Conservation (phyloP, 2,888 invertebrate species). For the Megalurothrips usitatus region DNA sequence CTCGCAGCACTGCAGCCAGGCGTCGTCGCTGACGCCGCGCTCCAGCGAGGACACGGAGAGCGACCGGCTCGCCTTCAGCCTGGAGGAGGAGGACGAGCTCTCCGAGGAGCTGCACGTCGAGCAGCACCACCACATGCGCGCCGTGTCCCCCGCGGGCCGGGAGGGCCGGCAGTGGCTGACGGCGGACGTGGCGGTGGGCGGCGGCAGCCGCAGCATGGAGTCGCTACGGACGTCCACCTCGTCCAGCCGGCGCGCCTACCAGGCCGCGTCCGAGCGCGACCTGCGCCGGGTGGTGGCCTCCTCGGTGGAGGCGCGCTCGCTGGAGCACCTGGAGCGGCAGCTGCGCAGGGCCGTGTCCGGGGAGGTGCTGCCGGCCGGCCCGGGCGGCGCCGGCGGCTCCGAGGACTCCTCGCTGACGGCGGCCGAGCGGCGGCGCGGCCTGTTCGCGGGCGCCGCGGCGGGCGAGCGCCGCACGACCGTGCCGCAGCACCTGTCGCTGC, state of each 20-base stretch:
- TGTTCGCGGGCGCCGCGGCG: slow-evolving; percentile 52
- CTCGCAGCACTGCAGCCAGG: slow-evolving; percentile 35
- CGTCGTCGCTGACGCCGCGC: slow-evolving; percentile 41
- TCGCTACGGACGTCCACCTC: slow-evolving; percentile 28
- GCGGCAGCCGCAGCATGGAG: slow-evolving; percentile 32
- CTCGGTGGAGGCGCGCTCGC: slow-evolving; percentile 51
- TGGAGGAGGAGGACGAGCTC: slow-evolving; percentile 26
- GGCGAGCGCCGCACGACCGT: slow-evolving; percentile 54
- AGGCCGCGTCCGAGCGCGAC: slow-evolving; percentile 44
- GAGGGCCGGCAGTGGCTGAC: slow-evolving; percentile 42
- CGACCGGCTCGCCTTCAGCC: slow-evolving; percentile 27
- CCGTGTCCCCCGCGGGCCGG: slow-evolving; percentile 38
- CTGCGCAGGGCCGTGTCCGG: slow-evolving; percentile 59
- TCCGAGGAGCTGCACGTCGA: slow-evolving; percentile 4
- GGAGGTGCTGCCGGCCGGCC: slow-evolving; percentile 51
- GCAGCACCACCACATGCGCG: slow-evolving; percentile 47
- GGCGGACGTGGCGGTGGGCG: slow-evolving; percentile 36
- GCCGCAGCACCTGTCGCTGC: slow-evolving; percentile 65
- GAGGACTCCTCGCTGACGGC: slow-evolving; percentile 46
- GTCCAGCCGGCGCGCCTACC: slow-evolving; percentile 28
- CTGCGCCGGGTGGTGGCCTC: slow-evolving; percentile 61
- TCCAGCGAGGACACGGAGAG: slow-evolving; percentile 32
- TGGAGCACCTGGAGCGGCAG: slow-evolving; percentile 55
- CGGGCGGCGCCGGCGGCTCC: slow-evolving; percentile 44
- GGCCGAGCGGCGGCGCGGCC: slow-evolving; percentile 62